Evolutionary conservation across 2,113 vertebrate genomes (phyloP).

Genomic region (Fregata magnificens): DNA sequence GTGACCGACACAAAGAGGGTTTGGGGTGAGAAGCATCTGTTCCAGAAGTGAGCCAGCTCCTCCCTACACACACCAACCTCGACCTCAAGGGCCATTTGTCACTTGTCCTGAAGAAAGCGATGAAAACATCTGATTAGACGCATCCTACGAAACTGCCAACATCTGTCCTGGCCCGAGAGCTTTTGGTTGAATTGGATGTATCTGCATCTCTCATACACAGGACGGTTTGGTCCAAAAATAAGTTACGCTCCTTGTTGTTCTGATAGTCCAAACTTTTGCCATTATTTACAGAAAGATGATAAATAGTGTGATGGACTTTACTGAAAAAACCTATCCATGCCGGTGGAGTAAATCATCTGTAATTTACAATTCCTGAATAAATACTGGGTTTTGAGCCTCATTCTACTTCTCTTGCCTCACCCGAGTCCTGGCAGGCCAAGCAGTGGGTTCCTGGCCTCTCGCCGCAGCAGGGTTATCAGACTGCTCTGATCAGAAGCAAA

Average conservation of each 20-base stretch:
- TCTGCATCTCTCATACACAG: not conserved
- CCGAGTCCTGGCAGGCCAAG: not conserved
- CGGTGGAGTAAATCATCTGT: fast-evolving
- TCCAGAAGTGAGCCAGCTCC: not conserved
- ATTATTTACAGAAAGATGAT: not conserved
- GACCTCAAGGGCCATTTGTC: not conserved
- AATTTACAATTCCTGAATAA: not conserved
- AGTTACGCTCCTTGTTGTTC: fast-evolving
- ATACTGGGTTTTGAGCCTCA: not conserved
- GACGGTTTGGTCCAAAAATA: not conserved
- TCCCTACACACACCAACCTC: not conserved
- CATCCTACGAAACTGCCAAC: not conserved
- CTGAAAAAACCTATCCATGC: not conserved
- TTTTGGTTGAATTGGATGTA: not conserved
- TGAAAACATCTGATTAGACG: not conserved
- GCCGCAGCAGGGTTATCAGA: not conserved
- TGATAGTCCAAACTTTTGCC: not conserved
- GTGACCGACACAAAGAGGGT: fast-evolving
- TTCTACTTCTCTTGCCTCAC: not conserved
- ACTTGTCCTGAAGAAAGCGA: not conserved
- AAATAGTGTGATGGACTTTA: not conserved
- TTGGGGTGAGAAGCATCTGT: not conserved
- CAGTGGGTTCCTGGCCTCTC: not conserved
- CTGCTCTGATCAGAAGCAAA: not conserved
- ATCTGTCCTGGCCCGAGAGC: not conserved